phyloP scores from a whole-genome alignment of 2,888 invertebrate species.

The Rhogogaster chlorosoma region DNA sequence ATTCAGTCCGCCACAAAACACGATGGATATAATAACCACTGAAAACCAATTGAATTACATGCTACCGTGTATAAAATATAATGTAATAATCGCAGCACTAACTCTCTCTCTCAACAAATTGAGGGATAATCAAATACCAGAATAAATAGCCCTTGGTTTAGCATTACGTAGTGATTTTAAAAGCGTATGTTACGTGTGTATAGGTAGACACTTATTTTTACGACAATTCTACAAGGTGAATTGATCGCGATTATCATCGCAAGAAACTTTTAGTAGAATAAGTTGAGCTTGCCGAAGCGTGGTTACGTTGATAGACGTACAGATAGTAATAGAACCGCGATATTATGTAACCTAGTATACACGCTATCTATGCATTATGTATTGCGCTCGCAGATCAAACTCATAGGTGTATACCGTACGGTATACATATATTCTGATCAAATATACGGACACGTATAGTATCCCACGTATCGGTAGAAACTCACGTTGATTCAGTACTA shows the following conservation, averaged over 20 bases:
- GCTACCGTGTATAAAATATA: slow-evolving; percentile 42
- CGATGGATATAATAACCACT: slow-evolving; percentile 6
- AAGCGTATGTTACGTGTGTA: not conserved
- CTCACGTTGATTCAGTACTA: slow-evolving; percentile 15
- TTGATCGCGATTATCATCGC: slow-evolving; percentile 34
- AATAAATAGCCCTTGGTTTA: slow-evolving; percentile 10
- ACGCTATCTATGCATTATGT: slow-evolving; percentile 42
- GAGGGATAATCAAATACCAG: slow-evolving; percentile 6
- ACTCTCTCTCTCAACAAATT: not conserved
- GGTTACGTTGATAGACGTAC: slow-evolving; percentile 19
- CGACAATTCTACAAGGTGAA: slow-evolving; percentile 37
- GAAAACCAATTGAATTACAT: slow-evolving; percentile 38
- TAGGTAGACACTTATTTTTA: slow-evolving; percentile 13
- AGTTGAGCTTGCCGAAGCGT: not conserved
- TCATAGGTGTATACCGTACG: not conserved
- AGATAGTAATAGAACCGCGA: slow-evolving; percentile 34
- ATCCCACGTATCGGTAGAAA: not conserved
- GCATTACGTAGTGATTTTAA: not conserved
- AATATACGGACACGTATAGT: not conserved
- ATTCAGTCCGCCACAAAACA: not conserved
- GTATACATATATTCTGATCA: not conserved
- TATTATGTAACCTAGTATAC: slow-evolving; percentile 41
- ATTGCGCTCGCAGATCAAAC: slow-evolving; percentile 37
- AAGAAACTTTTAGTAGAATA: slow-evolving; percentile 22
- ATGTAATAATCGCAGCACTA: slow-evolving; percentile 9